Conservation (phyloP, 2,888 invertebrate species). For the Neoaliturus tenellus region DNA sequence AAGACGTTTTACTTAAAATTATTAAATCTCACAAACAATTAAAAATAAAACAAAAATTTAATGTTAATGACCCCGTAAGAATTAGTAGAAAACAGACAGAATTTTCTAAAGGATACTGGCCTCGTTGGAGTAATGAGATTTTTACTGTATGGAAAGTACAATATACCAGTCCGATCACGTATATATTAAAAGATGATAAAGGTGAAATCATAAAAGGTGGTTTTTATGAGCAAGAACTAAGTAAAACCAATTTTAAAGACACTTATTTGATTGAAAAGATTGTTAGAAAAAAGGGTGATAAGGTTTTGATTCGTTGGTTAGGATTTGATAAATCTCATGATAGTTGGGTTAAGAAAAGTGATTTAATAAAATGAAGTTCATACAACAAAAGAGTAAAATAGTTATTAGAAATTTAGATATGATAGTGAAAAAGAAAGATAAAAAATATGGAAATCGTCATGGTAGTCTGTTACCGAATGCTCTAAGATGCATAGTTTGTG, state of each 20-base stretch:
- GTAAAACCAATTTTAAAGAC: constrained; percentile 9
- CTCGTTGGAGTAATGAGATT: constrained; percentile 28
- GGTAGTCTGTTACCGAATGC: constrained; percentile 5
- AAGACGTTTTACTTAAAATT: not conserved
- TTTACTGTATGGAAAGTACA: constrained; percentile 1
- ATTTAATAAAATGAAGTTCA: not conserved
- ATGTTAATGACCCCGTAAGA: constrained; percentile 20
- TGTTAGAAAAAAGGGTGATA: constrained; percentile 14
- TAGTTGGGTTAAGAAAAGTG: constrained; percentile 5
- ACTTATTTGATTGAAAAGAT: constrained; percentile 21
- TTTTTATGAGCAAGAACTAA: constrained; percentile 36
- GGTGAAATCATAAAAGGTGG: constrained; percentile 23
- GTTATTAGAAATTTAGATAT: constrained; percentile 9
- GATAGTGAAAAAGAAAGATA: not conserved
- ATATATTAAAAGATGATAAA: constrained; percentile 32
- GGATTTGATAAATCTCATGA: constrained; percentile 29
- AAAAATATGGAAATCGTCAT: not conserved
- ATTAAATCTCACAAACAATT: not conserved
- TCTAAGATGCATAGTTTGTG: constrained; percentile 16
- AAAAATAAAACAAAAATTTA: not conserved
- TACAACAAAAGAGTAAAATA: not conserved
- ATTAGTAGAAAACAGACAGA: not conserved
- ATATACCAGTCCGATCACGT: not conserved
- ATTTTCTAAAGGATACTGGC: constrained; percentile 33
- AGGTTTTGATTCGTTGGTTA: not conserved